phyloP scores from a whole-genome alignment of 2,888 invertebrate genomes.

The Urechis unicinctus region DNA sequence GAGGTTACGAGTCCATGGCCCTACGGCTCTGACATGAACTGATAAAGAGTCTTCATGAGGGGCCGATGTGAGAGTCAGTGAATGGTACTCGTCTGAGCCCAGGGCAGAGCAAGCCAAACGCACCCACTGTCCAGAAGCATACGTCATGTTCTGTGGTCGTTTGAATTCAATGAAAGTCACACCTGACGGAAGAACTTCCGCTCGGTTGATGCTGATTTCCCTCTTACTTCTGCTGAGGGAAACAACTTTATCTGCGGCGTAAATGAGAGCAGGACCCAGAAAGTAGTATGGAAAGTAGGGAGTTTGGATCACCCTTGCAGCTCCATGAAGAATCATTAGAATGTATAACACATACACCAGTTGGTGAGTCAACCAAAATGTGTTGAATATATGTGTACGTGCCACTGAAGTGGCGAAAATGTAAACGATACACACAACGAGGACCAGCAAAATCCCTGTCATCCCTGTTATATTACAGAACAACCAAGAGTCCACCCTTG shows the following conservation, averaged over 20 bases:
- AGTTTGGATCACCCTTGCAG: conserved; percentile 47
- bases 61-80: conserved; percentile 47
- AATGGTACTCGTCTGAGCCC: conserved; percentile 52
- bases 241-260: conserved; percentile 56
- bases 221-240: conserved; percentile 58
- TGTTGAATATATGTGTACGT: conserved; percentile 56
- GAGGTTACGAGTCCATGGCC: conserved; percentile 46
- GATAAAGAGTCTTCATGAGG: conserved; percentile 51
- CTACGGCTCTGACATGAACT: conserved; percentile 43
- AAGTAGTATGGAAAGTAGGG: conserved; percentile 59
- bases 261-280: conserved; percentile 57
- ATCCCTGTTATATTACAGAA: conserved; percentile 59
- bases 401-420: conserved; percentile 57
- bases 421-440: conserved; percentile 57
- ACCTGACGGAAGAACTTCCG: conserved; percentile 59
- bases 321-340: conserved; percentile 59
- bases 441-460: conserved; percentile 58
- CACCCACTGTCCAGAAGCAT: conserved; percentile 63
- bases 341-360: conserved; percentile 58
- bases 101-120: conserved; percentile 57
- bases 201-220: conserved; percentile 57
- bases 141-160: conserved; percentile 59
- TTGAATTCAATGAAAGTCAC: conserved; percentile 59
- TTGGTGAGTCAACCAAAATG: conserved; percentile 61
- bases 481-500: conserved; percentile 61